Evolutionary conservation across 2,113 vertebrate species (phyloP).

Genomic region (Macaca mulatta): DNA sequence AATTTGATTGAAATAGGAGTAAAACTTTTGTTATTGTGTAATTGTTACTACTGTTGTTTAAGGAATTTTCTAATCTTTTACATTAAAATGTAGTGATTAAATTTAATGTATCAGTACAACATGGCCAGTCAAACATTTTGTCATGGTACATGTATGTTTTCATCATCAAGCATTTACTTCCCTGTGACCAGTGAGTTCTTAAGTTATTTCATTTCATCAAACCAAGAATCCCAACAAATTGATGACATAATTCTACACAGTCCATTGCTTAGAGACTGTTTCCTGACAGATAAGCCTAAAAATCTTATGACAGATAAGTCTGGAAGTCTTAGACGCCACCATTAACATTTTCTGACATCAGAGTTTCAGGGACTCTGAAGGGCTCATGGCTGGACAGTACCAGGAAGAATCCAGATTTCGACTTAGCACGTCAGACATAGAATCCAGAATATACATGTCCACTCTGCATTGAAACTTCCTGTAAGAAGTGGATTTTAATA

Average conservation of each 20-base stretch:
- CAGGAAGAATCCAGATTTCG: background rate
- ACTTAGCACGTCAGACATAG: background rate
- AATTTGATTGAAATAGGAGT: background rate
- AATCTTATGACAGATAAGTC: background rate
- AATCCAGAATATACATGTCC: background rate
- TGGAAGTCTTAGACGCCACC: no score
- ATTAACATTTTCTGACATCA: background rate
- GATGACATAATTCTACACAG: accelerated
- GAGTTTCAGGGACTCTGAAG: background rate
- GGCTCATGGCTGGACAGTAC: background rate
- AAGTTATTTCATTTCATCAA: background rate
- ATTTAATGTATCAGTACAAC: background rate
- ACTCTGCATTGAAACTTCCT: background rate
- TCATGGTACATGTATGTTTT: background rate
- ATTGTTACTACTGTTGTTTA: background rate
- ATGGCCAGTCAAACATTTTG: background rate
- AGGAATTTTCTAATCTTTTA: background rate
- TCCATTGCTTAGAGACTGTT: background rate
- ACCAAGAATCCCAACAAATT: background rate
- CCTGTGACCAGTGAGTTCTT: background rate
- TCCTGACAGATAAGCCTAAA: background rate
- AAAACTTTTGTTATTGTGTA: background rate
- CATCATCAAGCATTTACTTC: background rate
- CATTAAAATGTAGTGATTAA: background rate
- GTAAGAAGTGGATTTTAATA: background rate